phyloP scores from a whole-genome alignment of 2,888 invertebrate genomes.

The Amphipoea lucens region DNA sequence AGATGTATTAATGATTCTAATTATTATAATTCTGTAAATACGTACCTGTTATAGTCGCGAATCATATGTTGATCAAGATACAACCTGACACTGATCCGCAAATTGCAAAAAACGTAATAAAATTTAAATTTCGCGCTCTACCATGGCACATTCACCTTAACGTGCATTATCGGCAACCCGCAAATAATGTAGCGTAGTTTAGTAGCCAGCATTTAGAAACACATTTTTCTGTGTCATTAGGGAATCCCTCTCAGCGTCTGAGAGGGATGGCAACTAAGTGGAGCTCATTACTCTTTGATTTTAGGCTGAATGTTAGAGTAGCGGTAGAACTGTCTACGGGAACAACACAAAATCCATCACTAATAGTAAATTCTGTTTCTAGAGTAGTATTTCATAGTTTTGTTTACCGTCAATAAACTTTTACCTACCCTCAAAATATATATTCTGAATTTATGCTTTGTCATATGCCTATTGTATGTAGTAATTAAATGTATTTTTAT shows the following conservation, averaged over 20 bases:
- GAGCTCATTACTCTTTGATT: slow-evolving; percentile 51
- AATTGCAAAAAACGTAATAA: too few relatives aligned
- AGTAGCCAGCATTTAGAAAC: slow-evolving; percentile 23
- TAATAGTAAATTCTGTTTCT: background rate
- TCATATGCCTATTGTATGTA: background rate
- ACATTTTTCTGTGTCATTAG: slow-evolving; percentile 28
- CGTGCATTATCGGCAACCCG: background rate
- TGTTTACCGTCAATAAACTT: background rate
- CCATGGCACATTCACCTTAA: too few relatives aligned
- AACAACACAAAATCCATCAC: background rate
- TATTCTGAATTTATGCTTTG: background rate
- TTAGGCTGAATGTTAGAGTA: slow-evolving; percentile 29
- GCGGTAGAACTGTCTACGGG: background rate
- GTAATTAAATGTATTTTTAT: too few relatives aligned
- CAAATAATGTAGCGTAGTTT: background rate
- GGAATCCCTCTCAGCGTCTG: slow-evolving; percentile 8
- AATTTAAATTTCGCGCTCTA: too few relatives aligned
- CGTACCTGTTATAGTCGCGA: too few relatives aligned
- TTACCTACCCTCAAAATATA: background rate
- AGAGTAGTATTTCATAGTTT: background rate
- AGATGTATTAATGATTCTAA: too few relatives aligned
- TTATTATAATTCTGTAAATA: too few relatives aligned
- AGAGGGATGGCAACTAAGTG: slow-evolving; percentile 41
- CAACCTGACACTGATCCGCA: too few relatives aligned
- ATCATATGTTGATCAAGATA: too few relatives aligned